A percentile compares a stretch with the other conserved stretches of the same genome.
These are phyloP conservation scores for Cossypha polioptera DNA, from an alignment of 2,797 vertebrate species.

Conservation along the genomic window DNA sequence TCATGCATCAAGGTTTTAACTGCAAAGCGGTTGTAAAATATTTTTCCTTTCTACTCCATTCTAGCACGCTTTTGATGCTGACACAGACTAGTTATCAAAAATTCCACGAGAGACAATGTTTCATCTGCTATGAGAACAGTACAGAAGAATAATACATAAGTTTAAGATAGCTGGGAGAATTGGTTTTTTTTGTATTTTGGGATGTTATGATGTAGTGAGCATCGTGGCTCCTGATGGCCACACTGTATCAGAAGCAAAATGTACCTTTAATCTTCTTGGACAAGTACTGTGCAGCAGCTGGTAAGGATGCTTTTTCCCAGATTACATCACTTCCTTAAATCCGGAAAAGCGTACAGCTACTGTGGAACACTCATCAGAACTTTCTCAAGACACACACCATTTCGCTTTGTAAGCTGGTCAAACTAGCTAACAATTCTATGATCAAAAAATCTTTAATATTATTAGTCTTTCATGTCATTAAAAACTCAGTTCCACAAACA, in stretches of 20 bases:
- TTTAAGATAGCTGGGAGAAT: background rate
- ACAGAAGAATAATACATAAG: background rate
- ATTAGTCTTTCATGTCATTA: background rate
- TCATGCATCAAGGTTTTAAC: constrained; percentile 62
- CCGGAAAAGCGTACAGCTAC: background rate
- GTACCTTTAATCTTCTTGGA: background rate
- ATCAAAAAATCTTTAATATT: background rate
- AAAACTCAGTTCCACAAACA: background rate
- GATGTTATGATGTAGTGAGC: background rate
- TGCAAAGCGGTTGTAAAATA: background rate
- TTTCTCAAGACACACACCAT: background rate
- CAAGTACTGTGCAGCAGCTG: background rate
- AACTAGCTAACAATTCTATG: background rate
- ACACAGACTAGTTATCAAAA: constrained; percentile 61
- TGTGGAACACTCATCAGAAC: background rate
- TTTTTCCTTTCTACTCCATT: constrained; percentile 45
- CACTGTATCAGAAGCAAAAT: background rate
- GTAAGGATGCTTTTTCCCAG: background rate
- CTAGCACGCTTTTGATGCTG: constrained; percentile 18
- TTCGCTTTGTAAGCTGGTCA: background rate
- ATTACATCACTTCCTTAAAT: background rate
- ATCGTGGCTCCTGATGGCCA: background rate
- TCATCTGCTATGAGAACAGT: background rate
- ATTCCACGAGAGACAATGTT: constrained; percentile 20
- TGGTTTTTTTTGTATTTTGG: fast-evolving